Percentiles rank a stretch among this genome's conserved stretches.
Evolutionary conservation across 2,888 invertebrate genomes (phyloP).

Genomic region (Scrobipalpa atriplicella): DNA sequence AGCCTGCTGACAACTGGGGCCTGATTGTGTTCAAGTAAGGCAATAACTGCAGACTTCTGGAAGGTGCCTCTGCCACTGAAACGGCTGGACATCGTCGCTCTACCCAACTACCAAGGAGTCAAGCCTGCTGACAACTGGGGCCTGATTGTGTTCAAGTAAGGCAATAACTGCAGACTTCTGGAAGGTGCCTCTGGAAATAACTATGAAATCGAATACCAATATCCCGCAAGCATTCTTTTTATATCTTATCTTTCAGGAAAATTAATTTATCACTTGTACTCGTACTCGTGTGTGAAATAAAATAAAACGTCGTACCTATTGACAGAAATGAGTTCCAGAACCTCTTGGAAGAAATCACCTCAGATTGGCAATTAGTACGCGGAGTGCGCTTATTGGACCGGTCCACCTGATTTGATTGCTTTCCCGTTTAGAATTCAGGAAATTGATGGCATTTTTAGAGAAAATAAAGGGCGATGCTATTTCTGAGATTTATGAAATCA

Average conservation of each 20-base stretch:
- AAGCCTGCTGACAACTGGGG: constrained; percentile 92
- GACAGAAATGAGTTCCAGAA: not conserved
- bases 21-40: constrained; percentile 89
- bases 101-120: constrained; percentile 87
- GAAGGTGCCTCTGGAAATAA: too few relatives aligned
- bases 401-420: constrained; percentile 14
- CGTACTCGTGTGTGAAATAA: not conserved
- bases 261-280: not conserved
- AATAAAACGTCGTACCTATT: not conserved
- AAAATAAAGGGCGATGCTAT: not conserved
- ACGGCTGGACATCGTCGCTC: constrained; percentile 87
- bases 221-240: too few relatives aligned
- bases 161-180: constrained; percentile 25
- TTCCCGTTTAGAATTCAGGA: constrained; percentile 10
- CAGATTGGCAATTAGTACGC: constrained; percentile 22
- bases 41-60: too few relatives aligned
- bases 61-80: constrained; percentile 71
- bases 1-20: constrained; percentile 91
- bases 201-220: too few relatives aligned
- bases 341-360: not conserved
- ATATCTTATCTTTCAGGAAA: too few relatives aligned
- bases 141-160: constrained; percentile 89
- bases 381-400: constrained; percentile 1
- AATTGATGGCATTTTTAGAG: not conserved
- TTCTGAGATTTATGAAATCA: not conserved